Evolutionary conservation across 2,113 vertebrate genomes (phyloP).

Genomic region (Equus przewalskii): DNA sequence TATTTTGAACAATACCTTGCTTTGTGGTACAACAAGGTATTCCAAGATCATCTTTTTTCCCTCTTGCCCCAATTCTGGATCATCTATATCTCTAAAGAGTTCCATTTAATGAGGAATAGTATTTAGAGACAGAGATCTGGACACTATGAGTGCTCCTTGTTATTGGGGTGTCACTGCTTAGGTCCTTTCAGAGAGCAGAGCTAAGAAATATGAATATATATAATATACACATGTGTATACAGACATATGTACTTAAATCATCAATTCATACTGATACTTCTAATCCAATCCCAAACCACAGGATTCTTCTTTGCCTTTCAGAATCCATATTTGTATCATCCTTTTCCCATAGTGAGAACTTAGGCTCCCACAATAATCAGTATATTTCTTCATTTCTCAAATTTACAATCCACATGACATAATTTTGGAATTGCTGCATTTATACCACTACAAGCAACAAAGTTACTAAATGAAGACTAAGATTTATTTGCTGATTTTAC

Average conservation of each 20-base stretch:
- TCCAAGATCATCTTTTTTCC: neutral
- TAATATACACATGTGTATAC: neutral
- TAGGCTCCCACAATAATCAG: neutral
- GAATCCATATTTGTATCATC: neutral
- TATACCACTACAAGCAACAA: neutral
- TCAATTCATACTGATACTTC: neutral
- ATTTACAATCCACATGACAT: neutral
- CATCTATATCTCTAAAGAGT: neutral
- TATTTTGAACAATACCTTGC: neutral
- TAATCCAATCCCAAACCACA: neutral
- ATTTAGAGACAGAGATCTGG: neutral
- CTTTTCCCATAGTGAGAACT: neutral
- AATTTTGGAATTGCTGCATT: neutral
- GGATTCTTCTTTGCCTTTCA: neutral
- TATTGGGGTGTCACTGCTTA: neutral
- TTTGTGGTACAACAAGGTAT: neutral
- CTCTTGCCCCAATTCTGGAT: neutral
- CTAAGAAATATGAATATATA: neutral
- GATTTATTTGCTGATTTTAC: neutral
- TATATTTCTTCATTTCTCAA: neutral
- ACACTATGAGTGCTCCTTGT: too few species aligned
- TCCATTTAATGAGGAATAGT: neutral
- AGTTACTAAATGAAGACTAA: neutral
- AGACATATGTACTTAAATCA: neutral
- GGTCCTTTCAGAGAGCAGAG: neutral